Conservation (phyloP, 2,888 invertebrate genomes). For the Spialia ferax region DNA sequence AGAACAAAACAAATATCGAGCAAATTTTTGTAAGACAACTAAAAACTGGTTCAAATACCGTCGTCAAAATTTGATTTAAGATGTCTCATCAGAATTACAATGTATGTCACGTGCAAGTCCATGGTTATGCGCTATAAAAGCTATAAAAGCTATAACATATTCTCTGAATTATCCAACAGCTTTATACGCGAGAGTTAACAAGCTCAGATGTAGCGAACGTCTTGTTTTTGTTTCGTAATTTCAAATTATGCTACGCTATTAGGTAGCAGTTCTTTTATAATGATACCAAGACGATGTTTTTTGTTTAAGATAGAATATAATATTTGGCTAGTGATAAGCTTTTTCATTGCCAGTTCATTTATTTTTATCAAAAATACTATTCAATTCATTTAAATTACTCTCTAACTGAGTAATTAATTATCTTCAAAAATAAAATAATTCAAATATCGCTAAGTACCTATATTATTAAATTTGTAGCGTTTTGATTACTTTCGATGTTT, state of each 20-base stretch:
- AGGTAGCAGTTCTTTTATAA: background rate
- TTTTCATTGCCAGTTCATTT: too few relatives aligned
- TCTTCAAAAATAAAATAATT: too few relatives aligned
- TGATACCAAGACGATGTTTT: background rate
- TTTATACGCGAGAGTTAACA: slow-evolving; percentile 24
- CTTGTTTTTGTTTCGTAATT: slow-evolving; percentile 2
- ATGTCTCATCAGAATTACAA: slow-evolving; percentile 1
- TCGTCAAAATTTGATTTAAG: slow-evolving; percentile 3
- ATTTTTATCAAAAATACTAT: too few relatives aligned
- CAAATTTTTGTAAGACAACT: background rate
- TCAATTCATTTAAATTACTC: too few relatives aligned
- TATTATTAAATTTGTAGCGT: too few relatives aligned
- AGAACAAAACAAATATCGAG: too few relatives aligned
- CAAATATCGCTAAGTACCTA: too few relatives aligned
- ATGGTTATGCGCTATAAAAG: slow-evolving; percentile 21
- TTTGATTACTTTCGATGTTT: too few relatives aligned
- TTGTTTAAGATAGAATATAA: background rate
- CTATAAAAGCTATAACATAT: slow-evolving; percentile 29
- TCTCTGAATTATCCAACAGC: slow-evolving; percentile 2
- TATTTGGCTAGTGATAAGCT: too few relatives aligned
- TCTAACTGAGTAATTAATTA: too few relatives aligned
- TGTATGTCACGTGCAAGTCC: slow-evolving; percentile 13
- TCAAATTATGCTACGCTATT: background rate
- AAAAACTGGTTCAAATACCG: background rate
- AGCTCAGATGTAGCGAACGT: slow-evolving; percentile 3